Base-by-base conservation (phyloP, 2,797 vertebrate genomes). In the Nothura maculosa region DNA sequence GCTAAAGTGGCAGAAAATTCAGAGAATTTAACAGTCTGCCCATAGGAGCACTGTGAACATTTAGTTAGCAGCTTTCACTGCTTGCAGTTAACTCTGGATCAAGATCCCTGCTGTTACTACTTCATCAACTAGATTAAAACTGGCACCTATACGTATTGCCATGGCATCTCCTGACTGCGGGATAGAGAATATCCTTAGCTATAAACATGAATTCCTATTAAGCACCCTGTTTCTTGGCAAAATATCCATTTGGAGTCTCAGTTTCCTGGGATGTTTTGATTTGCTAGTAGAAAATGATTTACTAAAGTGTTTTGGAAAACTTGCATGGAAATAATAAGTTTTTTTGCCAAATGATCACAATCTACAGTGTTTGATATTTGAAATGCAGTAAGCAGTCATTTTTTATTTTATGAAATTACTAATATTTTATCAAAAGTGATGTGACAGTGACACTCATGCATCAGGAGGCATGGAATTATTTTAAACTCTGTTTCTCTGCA, bases 321-420 rank as follows among this genome's bases (percentile, higher is more conserved):
- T 80, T 0, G 0, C 32, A 69, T 80, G 2, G 42, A 43, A 76
- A 83, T 81, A 81, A 50, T 2, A 28, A 11, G 5, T 7, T 55
- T 93, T 91, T 91, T 74, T 82, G 72, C 72, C 88, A 94, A 78
- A 76, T 61, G 32, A 84, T 92, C 47, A 30, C 32, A 50, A 85
- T 75, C 84, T 78, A 62, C 27, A 81, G 76, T 24, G 30, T 89
- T 58, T 55, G 54, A 47, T 85, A 66, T 45, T 72, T 81, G 74
- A 79, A 78, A 50, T 5, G 16, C 12, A 27, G 40, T 6, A 73
- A 61, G 55, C 75, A n/a, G 47, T 9, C 57, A 38, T 54, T 52
- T 64, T 85, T 9, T 57, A 38, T 54, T 52, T 64, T 87, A 17
- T 8, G 42, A n/a, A 57, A 54, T 68, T 48, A 87, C 45, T 55